Conservation (phyloP, 1,140 invertebrate species). For the Laupala kohalensis region DNA sequence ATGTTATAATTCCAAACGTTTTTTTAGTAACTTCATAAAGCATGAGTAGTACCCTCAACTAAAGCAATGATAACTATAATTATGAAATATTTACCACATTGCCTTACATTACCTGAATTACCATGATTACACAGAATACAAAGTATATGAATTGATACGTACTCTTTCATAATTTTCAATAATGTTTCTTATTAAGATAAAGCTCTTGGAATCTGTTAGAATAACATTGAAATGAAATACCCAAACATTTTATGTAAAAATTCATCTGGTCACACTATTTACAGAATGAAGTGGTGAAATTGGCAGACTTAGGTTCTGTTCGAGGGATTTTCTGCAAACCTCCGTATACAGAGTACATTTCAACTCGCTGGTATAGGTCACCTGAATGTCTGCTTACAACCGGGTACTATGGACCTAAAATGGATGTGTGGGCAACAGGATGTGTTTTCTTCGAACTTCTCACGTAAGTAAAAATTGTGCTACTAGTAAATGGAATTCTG, state of each 20-base stretch:
- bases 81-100: too few species aligned
- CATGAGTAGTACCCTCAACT: too few species aligned
- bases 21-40: too few species aligned
- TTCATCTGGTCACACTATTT: slow-evolving; percentile 16
- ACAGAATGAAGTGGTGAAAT: slow-evolving; percentile 1
- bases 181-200: too few species aligned
- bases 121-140: too few species aligned
- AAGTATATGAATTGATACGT: too few species aligned
- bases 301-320: slow-evolving; percentile 40
- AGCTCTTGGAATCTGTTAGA: too few species aligned
- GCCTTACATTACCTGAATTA: too few species aligned
- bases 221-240: slow-evolving; percentile 57
- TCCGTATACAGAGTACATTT: slow-evolving; percentile 57
- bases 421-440: slow-evolving; percentile 58
- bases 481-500: too few species aligned
- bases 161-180: too few species aligned
- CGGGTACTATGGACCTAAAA: slow-evolving; percentile 51
- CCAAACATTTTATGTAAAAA: slow-evolving; percentile 51
- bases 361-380: slow-evolving; percentile 55
- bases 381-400: slow-evolving; percentile 54
- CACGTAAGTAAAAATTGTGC: slow-evolving; percentile 41
- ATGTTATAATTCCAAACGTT: too few species aligned
- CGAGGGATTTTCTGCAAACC: slow-evolving; percentile 39
- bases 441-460: slow-evolving; percentile 58
- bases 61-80: too few species aligned